A percentile compares a stretch with the other conserved stretches of the same genome.
These are phyloP conservation scores for Acestrorhynchus altus DNA, from an alignment of 2,797 vertebrate genomes.

Conservation along the genomic window DNA sequence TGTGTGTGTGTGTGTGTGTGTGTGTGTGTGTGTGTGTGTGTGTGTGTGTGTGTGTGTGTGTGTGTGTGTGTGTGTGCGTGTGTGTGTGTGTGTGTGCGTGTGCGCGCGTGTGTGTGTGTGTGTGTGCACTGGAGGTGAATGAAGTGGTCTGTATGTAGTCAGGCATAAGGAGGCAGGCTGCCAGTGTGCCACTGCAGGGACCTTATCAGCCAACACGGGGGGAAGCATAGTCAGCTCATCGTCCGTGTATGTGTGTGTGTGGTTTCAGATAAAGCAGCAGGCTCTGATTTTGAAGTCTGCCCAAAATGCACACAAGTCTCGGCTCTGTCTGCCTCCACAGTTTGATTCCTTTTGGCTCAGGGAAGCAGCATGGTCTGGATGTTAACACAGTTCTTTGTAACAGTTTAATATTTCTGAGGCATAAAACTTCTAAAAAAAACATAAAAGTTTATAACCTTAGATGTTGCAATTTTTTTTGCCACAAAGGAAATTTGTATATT, in stretches of 20 bases:
- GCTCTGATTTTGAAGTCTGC: constrained; percentile 46
- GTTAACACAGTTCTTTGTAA: neutral
- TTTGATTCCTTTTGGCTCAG: constrained; percentile 32
- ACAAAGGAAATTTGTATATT: no score
- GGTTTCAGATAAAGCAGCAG: constrained; percentile 61
- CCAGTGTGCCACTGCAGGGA: constrained; percentile 51
- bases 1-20: constrained; percentile 32
- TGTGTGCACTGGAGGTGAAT: constrained; percentile 38
- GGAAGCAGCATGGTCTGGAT: constrained; percentile 1
- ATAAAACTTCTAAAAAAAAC: no score
- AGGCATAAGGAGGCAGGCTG: constrained; percentile 34
- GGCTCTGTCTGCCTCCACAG: constrained; percentile 30
- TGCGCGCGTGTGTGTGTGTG: constrained; percentile 34
- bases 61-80: constrained; percentile 18
- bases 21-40: constrained; percentile 21
- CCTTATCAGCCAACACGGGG: constrained; percentile 42
- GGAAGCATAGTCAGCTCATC: constrained; percentile 38
- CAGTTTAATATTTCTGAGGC: neutral
- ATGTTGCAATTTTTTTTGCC: no score
- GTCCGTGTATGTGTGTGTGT: constrained; percentile 45
- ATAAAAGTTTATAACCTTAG: no score
- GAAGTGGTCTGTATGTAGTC: constrained; percentile 35
- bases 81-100: constrained; percentile 40
- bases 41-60: constrained; percentile 39
- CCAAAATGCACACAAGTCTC: constrained; percentile 21